phyloP scores from a whole-genome alignment of 2,888 invertebrate genomes.

The Drosophila tanythrix region DNA sequence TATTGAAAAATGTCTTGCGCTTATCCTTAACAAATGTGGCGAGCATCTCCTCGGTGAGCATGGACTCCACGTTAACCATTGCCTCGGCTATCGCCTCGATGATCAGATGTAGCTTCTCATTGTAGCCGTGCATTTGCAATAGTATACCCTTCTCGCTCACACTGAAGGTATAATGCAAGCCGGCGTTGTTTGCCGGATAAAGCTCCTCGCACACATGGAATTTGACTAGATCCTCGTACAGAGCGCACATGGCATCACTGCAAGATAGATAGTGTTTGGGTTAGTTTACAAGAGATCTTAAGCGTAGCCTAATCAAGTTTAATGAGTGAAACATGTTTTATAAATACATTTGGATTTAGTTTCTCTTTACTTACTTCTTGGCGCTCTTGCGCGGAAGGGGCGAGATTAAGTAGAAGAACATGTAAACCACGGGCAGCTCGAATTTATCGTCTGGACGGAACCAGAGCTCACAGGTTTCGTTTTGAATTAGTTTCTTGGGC shows the following conservation, averaged over 20 bases:
- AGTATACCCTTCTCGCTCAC: conserved; percentile 88
- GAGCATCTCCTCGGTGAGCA: conserved; percentile 88
- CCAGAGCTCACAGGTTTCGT: conserved; percentile 90
- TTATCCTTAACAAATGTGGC: conserved; percentile 86
- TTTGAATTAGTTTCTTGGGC: conserved; percentile 87
- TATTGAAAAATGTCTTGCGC: conserved; percentile 90
- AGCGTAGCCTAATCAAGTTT: neutral
- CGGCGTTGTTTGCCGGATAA: conserved; percentile 85
- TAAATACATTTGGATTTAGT: neutral
- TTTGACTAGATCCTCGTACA: conserved; percentile 87
- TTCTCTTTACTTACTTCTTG: conserved; percentile 87
- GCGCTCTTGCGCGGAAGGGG: conserved; percentile 88
- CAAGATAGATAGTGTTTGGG: conserved; percentile 9
- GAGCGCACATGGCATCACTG: conserved; percentile 87
- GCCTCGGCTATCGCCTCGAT: conserved; percentile 89
- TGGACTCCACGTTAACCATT: conserved; percentile 87
- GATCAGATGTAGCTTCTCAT: conserved; percentile 87
- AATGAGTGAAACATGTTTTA: neutral
- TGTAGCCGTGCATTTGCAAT: conserved; percentile 83
- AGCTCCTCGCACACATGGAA: conserved; percentile 85
- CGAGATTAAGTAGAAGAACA: conserved; percentile 90
- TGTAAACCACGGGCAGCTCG: conserved; percentile 90
- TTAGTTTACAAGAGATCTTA: neutral
- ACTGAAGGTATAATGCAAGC: conserved; percentile 87
- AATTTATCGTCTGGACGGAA: conserved; percentile 94